Conservation (phyloP, 2,113 vertebrate genomes). For the Takifugu flavidus region DNA sequence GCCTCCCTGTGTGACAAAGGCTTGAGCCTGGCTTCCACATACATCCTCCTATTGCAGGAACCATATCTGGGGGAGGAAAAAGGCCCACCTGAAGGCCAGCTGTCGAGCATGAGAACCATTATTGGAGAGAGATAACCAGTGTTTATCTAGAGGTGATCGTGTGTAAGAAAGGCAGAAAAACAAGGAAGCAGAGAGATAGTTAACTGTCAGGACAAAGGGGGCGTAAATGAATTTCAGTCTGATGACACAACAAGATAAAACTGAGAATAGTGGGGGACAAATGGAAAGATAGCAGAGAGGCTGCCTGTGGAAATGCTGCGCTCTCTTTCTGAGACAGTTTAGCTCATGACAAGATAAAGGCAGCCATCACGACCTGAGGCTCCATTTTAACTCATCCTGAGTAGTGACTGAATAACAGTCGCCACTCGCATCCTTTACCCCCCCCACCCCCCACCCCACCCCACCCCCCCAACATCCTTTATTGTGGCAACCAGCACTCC, state of each 20-base stretch:
- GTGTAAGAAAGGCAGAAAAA: constrained; percentile 7
- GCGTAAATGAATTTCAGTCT: constrained; percentile 60
- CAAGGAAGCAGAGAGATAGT: not conserved
- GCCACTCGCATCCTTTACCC: constrained; percentile 8
- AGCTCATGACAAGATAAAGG: constrained; percentile 66
- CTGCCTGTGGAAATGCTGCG: constrained; percentile 38
- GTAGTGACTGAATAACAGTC: constrained; percentile 25
- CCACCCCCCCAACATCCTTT: constrained; percentile 19
- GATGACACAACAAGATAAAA: constrained; percentile 67
- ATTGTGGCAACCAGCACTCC: constrained; percentile 37
- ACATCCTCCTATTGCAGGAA: constrained; percentile 25
- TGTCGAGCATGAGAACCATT: constrained; percentile 24
- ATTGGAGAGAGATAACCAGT: too few species aligned
- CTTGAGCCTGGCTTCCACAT: not conserved
- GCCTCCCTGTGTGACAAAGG: constrained; percentile 23
- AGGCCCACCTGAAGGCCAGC: constrained; percentile 31
- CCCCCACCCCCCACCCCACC: not conserved
- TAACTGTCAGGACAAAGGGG: constrained; percentile 9
- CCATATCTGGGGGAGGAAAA: constrained; percentile 9
- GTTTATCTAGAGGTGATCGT: constrained; percentile 5
- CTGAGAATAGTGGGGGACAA: constrained; percentile 59
- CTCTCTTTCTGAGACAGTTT: constrained; percentile 48
- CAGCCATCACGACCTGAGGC: constrained; percentile 50
- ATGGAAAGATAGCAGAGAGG: constrained; percentile 57
- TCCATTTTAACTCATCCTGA: constrained; percentile 44